Evolutionary conservation across 2,888 invertebrate genomes (phyloP).

Genomic region (Cyaniris semiargus): DNA sequence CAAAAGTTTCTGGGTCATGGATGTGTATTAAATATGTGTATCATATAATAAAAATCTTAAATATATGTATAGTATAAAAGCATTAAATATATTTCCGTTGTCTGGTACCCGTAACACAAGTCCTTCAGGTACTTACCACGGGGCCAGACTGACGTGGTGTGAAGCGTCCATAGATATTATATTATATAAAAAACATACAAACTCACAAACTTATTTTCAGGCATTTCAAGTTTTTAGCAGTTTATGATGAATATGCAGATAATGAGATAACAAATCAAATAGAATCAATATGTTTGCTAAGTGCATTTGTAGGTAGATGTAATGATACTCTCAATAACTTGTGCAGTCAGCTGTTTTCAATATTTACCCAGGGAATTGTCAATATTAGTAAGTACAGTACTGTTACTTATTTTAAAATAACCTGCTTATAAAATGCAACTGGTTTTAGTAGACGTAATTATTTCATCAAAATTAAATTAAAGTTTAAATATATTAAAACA

Average conservation of each 20-base stretch:
- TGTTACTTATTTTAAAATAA: slow-evolving; percentile 16
- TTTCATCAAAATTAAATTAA: not conserved
- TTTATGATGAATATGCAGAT: slow-evolving; percentile 83
- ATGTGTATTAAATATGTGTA: too few relatives aligned
- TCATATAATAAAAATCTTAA: too few relatives aligned
- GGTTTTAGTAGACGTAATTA: not conserved
- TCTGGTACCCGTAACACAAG: too few relatives aligned
- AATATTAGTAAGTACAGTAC: slow-evolving; percentile 62
- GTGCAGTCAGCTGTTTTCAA: slow-evolving; percentile 86
- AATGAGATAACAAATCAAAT: slow-evolving; percentile 76
- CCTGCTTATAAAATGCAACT: not conserved
- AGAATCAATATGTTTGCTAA: slow-evolving; percentile 82
- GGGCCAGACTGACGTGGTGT: too few relatives aligned
- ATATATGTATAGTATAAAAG: too few relatives aligned
- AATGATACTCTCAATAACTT: slow-evolving; percentile 86
- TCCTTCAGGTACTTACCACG: too few relatives aligned
- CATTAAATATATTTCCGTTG: too few relatives aligned
- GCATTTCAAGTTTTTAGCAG: slow-evolving; percentile 81
- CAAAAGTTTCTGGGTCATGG: too few relatives aligned
- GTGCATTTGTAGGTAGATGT: slow-evolving; percentile 85
- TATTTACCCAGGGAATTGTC: slow-evolving; percentile 78
- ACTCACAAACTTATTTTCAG: slow-evolving; percentile 50
- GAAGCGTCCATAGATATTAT: too few relatives aligned
- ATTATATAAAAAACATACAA: too few relatives aligned
- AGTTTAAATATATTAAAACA: too few relatives aligned